Conservation (phyloP, 2,888 invertebrate species). For the Dioctria linearis region DNA sequence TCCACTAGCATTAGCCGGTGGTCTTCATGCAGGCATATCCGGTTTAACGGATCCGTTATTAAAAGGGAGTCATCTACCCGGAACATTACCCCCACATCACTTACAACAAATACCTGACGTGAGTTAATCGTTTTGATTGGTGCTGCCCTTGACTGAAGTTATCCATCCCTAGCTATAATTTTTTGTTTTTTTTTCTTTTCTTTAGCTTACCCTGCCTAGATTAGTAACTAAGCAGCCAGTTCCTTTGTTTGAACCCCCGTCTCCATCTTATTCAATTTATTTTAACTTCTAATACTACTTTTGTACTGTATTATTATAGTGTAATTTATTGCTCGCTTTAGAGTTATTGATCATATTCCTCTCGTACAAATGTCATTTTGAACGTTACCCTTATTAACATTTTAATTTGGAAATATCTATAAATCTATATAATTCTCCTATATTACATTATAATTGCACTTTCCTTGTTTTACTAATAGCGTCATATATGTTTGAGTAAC, state of each 20-base stretch:
- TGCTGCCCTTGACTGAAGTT: constrained; percentile 62
- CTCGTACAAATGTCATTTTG: neutral
- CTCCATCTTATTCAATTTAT: constrained; percentile 24
- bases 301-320: neutral
- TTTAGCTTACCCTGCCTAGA: constrained; percentile 28
- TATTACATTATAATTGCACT: constrained; percentile 22
- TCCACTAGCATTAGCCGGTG: constrained; percentile 72
- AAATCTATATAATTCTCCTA: constrained; percentile 8
- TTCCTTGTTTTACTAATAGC: constrained; percentile 24
- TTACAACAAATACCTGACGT: constrained; percentile 72
- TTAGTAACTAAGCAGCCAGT: constrained; percentile 16
- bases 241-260: constrained; percentile 1
- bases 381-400: constrained; percentile 2
- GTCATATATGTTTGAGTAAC: constrained; percentile 18
- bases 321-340: too few species aligned
- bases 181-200: neutral
- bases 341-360: too few species aligned
- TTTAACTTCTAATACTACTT: constrained; percentile 8
- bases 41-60: constrained; percentile 72
- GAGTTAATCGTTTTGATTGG: constrained; percentile 70
- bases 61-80: constrained; percentile 71
- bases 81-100: constrained; percentile 72
- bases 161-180: constrained; percentile 28
- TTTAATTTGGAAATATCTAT: neutral
- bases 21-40: constrained; percentile 72